Base-by-base conservation (phyloP, 2,888 invertebrate genomes). In the Platycheirus albimanus region DNA sequence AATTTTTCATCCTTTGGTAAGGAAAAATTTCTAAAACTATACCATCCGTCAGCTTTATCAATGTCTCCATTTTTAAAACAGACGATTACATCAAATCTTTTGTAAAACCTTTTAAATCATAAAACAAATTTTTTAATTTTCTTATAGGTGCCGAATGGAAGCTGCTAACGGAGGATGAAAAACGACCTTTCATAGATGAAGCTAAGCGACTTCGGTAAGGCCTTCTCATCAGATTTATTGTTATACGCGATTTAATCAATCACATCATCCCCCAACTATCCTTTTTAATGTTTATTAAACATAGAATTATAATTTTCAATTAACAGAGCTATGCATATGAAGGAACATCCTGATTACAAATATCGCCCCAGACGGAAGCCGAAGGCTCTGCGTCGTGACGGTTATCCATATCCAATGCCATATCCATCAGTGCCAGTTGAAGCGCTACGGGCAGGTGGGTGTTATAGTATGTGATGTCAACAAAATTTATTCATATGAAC, bases 121-220 rank as follows among this genome's bases (percentile, higher is more conserved):
- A n/a, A n/a, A n/a, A n/a, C n/a, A n/a, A n/a, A n/a, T n/a, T n/a
- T n/a, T 47, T 47, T 85, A 47, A 8, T 54, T 45, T 79, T 24
- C 45, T 86, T 85, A 3, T 84, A 96, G 95, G 98, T 86, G 97
- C 98, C 11, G 98, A 98, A 92, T 99, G 99, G 99, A 99, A 99
- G 91, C 93, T 96, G 64, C 92, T 99, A 49, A 95, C 96, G 1
- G 99, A 99, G 92, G 95, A 96, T 86, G 98, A 98, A 89, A 99
- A 99, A 91, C 93, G 98, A 88, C 98, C 98, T 24, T 99, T 98
- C 92, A 99, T 99, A 86, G 99, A 99, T 90, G 98, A 99, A 90
- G 98, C 99, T 11, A 99, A 99, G 90, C 93, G 98, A 84, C 93
- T 99, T 87, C 88, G 91, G 90, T 90, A 87, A 87, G 86, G 36